Evolutionary conservation across 2,113 vertebrate species (phyloP).

Genomic region (Actinemys pallida): DNA sequence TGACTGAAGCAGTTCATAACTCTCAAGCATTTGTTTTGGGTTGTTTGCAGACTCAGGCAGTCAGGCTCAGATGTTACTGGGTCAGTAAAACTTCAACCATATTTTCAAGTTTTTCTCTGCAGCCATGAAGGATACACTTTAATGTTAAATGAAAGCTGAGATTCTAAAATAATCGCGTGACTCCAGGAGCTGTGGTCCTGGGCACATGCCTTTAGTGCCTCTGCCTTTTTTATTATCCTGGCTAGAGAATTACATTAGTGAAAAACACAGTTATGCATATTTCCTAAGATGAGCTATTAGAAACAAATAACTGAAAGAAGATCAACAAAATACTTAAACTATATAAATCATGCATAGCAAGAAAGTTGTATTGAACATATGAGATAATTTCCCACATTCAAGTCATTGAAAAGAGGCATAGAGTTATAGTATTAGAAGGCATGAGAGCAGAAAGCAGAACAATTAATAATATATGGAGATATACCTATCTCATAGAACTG

Average conservation of each 20-base stretch:
- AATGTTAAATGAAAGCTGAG: background rate
- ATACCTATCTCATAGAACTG: too few species aligned
- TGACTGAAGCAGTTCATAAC: background rate
- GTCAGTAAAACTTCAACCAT: background rate
- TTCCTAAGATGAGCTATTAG: background rate
- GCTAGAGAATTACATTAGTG: background rate
- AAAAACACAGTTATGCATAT: background rate
- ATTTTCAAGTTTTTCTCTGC: background rate
- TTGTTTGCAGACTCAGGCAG: background rate
- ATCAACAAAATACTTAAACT: background rate
- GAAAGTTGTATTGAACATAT: background rate
- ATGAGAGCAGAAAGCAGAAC: background rate
- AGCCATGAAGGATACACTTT: background rate
- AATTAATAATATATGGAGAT: background rate
- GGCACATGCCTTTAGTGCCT: background rate
- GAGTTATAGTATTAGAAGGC: background rate
- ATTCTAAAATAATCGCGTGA: background rate
- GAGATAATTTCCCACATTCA: background rate
- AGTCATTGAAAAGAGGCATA: background rate
- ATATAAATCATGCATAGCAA: background rate
- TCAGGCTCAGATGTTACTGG: background rate
- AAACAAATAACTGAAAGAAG: background rate
- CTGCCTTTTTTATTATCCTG: background rate
- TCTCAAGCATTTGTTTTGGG: background rate
- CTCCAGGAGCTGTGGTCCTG: background rate